Evolutionary conservation across 2,888 invertebrate genomes (phyloP).

Genomic region (Unio pictorum): DNA sequence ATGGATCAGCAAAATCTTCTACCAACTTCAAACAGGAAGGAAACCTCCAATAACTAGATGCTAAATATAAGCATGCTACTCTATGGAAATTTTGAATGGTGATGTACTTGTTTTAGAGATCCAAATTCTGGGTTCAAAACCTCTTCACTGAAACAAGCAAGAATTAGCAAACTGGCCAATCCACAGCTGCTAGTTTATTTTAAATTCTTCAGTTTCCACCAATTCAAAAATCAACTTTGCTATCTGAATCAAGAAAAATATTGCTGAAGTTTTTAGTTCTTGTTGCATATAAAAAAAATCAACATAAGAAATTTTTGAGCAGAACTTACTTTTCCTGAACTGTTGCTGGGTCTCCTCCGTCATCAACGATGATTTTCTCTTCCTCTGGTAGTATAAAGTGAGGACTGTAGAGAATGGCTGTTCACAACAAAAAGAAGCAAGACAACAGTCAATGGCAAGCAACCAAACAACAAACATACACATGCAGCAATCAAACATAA

Average conservation of each 20-base stretch:
- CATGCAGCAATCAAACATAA: constrained; percentile 2
- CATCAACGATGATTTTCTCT: constrained; percentile 76
- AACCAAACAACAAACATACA: constrained; percentile 1
- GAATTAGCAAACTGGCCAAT: too few relatives aligned
- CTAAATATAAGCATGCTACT: too few relatives aligned
- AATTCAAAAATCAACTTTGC: too few relatives aligned
- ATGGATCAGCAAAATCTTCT: too few relatives aligned
- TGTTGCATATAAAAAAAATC: neutral
- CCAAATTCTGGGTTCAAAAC: too few relatives aligned
- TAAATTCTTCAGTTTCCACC: too few relatives aligned
- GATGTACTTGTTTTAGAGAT: too few relatives aligned
- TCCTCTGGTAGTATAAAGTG: constrained; percentile 75
- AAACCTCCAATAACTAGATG: too few relatives aligned
- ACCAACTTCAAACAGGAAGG: too few relatives aligned
- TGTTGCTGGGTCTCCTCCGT: constrained; percentile 71
- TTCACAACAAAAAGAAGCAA: constrained; percentile 9
- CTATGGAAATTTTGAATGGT: too few relatives aligned
- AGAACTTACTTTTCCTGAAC: constrained; percentile 74
- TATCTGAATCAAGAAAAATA: neutral
- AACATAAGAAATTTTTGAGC: neutral
- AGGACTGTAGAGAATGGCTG: constrained; percentile 66
- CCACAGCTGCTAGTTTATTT: too few relatives aligned
- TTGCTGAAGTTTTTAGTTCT: neutral
- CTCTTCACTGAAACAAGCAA: too few relatives aligned
- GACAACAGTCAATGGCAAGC: neutral